Base-by-base conservation (phyloP, 2,888 invertebrate species). In the Tigriopus californicus region DNA sequence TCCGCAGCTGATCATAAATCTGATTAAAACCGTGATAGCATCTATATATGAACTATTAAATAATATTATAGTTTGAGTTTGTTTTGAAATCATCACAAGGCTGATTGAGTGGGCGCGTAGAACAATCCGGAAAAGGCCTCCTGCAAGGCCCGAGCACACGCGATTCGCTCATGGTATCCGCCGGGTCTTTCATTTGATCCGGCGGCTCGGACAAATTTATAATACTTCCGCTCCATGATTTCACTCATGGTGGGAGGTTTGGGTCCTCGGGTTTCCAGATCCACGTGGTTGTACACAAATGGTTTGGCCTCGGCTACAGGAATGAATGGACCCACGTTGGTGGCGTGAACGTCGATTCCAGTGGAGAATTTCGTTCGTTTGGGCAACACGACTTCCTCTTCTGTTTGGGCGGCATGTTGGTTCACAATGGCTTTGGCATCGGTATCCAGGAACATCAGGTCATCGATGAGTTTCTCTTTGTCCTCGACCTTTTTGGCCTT, bases 381-480 rank as follows among this genome's bases (percentile, higher is more conserved):
- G 22, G 49, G 15, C 5, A 22, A 15, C 15, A 20, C 12, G 4
- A 22, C 20, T 15, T n/a, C n/a, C n/a, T n/a, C 18, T n/a, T 44
- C 18, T 22, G 6, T 49, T 15, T 49, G 15, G 33, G 33, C 33
- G 33, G 33, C 33, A 22, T 49, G 49, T 22, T 49, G 20, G 5
- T 80, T 83, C 0, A 94, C 74, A 66, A 94, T 92, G 64, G 83
- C 83, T 65, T 83, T 82, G 0, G 94, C 94, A 70, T 92, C 83
- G 11, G 82, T 83, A 64, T 87, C 85, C 0, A 91, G 89, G 70
- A 86, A 87, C 83, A 91, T 92, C 42, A 97, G 75, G 69, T 95
- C 92, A 71, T 95, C 92, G 61, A 97, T 91, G 5, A 97, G 73
- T 0, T 88, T 89, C 70, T 94, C 89, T 66, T 89, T 90, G 64